phyloP scores from a whole-genome alignment of 2,888 invertebrate species.

The Polydrusus cervinus region DNA sequence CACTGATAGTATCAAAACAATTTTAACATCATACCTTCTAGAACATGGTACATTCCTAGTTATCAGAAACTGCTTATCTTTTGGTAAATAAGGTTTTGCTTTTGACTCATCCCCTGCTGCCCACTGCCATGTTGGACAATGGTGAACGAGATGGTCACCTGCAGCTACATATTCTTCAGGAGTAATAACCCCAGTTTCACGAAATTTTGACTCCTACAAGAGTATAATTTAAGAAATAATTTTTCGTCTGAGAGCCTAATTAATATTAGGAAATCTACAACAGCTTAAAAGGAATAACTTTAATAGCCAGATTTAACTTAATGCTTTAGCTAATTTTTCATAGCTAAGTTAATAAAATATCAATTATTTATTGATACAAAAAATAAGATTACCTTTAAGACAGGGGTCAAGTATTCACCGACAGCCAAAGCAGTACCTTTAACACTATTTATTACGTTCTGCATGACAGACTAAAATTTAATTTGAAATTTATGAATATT shows the following conservation, averaged over 20 bases:
- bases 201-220: slow-evolving; percentile 93
- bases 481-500: background rate
- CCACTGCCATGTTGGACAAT: slow-evolving; percentile 99
- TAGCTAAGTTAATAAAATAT: no score
- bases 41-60: slow-evolving; percentile 98
- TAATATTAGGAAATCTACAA: no score
- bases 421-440: slow-evolving; percentile 97
- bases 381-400: slow-evolving; percentile 86
- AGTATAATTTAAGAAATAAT: slow-evolving; percentile 2
- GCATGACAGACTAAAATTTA: slow-evolving; percentile 77
- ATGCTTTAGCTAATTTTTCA: no score
- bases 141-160: slow-evolving; percentile 98
- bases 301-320: no score
- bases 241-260: no score
- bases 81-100: slow-evolving; percentile 90
- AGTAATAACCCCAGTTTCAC: slow-evolving; percentile 98
- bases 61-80: slow-evolving; percentile 96
- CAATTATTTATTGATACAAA: no score
- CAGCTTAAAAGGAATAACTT: no score
- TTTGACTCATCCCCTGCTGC: slow-evolving; percentile 93
- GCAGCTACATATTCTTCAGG: slow-evolving; percentile 99
- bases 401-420: slow-evolving; percentile 96
- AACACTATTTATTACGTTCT: slow-evolving; percentile 95
- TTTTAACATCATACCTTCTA: slow-evolving; percentile 76
- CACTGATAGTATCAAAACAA: no score